These are phyloP conservation scores for Anas bahamensis DNA, from an alignment of 2,797 vertebrate species.

Conservation along the genomic window DNA sequence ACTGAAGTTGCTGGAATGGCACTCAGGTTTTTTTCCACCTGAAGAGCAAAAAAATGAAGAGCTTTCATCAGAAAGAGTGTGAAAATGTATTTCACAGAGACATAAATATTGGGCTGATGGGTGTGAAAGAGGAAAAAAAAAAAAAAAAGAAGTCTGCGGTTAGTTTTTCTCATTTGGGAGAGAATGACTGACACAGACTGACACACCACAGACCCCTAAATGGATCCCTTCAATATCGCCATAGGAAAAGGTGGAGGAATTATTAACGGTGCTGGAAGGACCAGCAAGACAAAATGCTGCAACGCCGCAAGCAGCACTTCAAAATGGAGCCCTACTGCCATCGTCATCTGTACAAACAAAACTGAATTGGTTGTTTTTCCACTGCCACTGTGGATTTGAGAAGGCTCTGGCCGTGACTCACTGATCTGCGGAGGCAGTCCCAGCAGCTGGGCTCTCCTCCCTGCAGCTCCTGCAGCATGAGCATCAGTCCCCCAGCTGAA, in stretches of 20 bases:
- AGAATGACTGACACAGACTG: not conserved
- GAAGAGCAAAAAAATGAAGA: not conserved
- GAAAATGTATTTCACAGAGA: not conserved
- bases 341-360: not conserved
- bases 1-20: not conserved
- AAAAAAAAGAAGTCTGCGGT: not conserved
- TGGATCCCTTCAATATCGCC: not conserved
- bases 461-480: not conserved
- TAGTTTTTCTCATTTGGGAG: not conserved
- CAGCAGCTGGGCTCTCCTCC: not conserved
- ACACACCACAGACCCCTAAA: not conserved
- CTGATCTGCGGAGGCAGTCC: accelerated
- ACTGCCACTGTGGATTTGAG: not conserved
- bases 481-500: not conserved
- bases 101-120: not conserved
- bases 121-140: not conserved
- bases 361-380: accelerated
- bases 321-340: not conserved
- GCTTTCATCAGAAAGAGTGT: not conserved
- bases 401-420: not conserved
- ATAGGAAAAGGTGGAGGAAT: not conserved
- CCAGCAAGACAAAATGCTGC: not conserved
- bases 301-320: not conserved
- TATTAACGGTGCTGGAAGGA: not conserved
- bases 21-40: not conserved